These are phyloP conservation scores for Drosophila tripunctata DNA, from an alignment of 2,888 invertebrate genomes.

Conservation along the genomic window DNA sequence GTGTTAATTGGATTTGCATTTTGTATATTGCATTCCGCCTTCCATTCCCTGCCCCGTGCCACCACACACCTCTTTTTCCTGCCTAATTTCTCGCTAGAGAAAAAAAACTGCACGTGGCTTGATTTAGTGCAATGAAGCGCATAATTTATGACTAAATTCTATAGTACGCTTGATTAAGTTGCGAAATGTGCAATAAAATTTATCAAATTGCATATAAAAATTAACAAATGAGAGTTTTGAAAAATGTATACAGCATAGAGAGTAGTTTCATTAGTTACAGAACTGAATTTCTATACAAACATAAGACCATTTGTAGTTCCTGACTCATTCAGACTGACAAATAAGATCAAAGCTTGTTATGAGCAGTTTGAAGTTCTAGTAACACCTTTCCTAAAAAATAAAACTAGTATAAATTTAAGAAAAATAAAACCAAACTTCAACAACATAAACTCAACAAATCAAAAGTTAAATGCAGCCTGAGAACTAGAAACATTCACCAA, in stretches of 20 bases:
- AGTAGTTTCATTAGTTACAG: background rate
- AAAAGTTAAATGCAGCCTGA: background rate
- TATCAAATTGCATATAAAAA: constrained; percentile 13
- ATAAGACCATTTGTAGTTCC: too few relatives aligned
- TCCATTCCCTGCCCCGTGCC: background rate
- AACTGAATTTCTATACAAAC: background rate
- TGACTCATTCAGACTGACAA: too few relatives aligned
- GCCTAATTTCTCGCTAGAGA: background rate
- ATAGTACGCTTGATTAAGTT: constrained; percentile 56
- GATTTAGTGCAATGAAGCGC: constrained; percentile 72
- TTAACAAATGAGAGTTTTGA: background rate
- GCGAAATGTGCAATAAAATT: constrained; percentile 47
- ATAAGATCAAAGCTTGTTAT: too few relatives aligned
- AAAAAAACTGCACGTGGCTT: constrained; percentile 42
- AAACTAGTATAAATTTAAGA: too few relatives aligned
- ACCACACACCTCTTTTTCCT: background rate
- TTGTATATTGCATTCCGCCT: constrained; percentile 8
- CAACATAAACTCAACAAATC: background rate
- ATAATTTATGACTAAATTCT: constrained; percentile 75
- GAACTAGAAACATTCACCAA: background rate
- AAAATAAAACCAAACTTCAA: too few relatives aligned
- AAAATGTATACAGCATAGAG: background rate
- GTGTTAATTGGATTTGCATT: constrained; percentile 79
- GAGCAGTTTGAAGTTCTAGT: too few relatives aligned
- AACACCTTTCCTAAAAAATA: too few relatives aligned